phyloP scores from a whole-genome alignment of 1,140 invertebrate genomes.

The Zaprionus vittiger region DNA sequence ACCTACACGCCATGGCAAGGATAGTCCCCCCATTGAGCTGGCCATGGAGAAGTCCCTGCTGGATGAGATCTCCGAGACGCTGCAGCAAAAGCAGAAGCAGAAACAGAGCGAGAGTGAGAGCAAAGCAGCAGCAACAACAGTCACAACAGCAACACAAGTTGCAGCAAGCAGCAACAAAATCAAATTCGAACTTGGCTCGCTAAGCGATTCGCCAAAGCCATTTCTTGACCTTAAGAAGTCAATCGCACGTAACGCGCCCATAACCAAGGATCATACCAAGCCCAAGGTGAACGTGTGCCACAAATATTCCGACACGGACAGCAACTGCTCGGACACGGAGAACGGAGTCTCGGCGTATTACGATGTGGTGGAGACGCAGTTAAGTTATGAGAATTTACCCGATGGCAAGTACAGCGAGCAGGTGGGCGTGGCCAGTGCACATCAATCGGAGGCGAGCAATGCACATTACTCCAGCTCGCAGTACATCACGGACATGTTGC shows the following conservation, averaged over 20 bases:
- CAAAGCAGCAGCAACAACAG: constrained; percentile 20
- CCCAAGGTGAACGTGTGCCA: constrained; percentile 86
- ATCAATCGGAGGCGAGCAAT: constrained; percentile 29
- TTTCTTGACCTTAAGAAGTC: constrained; percentile 86
- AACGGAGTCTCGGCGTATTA: constrained; percentile 83
- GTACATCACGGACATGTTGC: constrained; percentile 82
- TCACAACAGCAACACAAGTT: constrained; percentile 29
- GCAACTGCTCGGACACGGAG: constrained; percentile 80
- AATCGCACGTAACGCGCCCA: constrained; percentile 86
- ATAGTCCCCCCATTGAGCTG: constrained; percentile 80
- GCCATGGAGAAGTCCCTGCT: constrained; percentile 88
- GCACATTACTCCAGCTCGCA: constrained; percentile 78
- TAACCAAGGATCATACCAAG: constrained; percentile 86
- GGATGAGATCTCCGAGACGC: constrained; percentile 89
- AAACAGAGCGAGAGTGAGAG: constrained; percentile 52
- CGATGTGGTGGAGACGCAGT: constrained; percentile 79
- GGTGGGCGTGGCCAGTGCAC: constrained; percentile 63
- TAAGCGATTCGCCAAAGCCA: constrained; percentile 75
- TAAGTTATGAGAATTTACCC: constrained; percentile 84
- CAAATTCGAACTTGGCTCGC: constrained; percentile 75
- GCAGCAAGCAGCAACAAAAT: constrained; percentile 54
- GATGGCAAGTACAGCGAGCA: constrained; percentile 77
- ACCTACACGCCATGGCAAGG: constrained; percentile 66
- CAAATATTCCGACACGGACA: constrained; percentile 85
- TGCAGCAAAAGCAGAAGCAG: constrained; percentile 84